phyloP scores from a whole-genome alignment of 2,888 invertebrate genomes.

The Patella pellucida region DNA sequence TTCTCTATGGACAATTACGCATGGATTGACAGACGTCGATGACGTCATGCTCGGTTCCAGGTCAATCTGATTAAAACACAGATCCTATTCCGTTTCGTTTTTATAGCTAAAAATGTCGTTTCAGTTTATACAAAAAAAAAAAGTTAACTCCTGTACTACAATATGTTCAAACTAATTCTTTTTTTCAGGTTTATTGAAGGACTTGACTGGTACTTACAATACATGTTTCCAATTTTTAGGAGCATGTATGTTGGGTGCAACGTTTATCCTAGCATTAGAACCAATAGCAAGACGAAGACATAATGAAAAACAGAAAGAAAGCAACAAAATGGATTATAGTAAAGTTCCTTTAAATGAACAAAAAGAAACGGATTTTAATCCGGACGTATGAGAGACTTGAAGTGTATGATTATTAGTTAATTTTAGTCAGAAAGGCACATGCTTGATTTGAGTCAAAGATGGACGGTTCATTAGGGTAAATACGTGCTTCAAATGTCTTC shows the following conservation, averaged over 20 bases:
- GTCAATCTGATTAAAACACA: too few species aligned
- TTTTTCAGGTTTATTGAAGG: conserved; percentile 17
- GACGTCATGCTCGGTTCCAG: too few species aligned
- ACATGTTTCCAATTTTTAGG: conserved; percentile 14
- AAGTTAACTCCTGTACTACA: neutral
- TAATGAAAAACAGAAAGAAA: neutral
- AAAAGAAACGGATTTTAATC: neutral
- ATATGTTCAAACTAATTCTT: neutral
- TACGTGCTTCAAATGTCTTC: too few species aligned
- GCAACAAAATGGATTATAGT: neutral
- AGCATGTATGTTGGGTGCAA: neutral
- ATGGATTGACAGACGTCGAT: too few species aligned
- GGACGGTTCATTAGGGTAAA: too few species aligned
- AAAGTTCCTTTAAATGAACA: neutral
- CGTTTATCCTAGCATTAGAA: neutral
- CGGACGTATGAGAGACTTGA: too few species aligned
- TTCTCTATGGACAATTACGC: too few species aligned
- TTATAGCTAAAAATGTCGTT: too few species aligned
- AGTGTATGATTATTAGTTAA: too few species aligned
- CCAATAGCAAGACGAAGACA: neutral
- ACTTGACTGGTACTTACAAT: conserved; percentile 16
- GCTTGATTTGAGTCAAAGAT: too few species aligned
- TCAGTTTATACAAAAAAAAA: neutral
- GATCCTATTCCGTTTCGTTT: too few species aligned
- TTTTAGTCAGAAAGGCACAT: too few species aligned